A percentile compares a stretch with the other conserved stretches of the same genome.
Conservation (phyloP, 2,113 vertebrate species). For the Onychostoma macrolepis region DNA sequence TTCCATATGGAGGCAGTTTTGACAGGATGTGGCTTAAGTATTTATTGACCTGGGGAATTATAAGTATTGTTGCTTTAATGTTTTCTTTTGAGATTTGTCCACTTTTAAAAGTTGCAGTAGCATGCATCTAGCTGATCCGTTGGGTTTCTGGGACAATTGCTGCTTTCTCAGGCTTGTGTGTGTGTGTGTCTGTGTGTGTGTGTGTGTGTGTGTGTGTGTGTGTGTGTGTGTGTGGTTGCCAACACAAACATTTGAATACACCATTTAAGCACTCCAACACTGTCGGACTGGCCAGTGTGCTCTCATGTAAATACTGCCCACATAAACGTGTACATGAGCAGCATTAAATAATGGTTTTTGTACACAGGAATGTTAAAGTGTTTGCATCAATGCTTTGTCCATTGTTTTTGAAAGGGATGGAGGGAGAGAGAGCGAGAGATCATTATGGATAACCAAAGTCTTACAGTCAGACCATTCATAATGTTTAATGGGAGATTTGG, state of each 20-base stretch:
- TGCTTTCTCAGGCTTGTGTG: conserved; percentile 15
- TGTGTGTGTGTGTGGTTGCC: not conserved
- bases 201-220: not conserved
- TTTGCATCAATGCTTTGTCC: conserved; percentile 7
- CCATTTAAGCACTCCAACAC: not conserved
- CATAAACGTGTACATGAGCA: conserved; percentile 1
- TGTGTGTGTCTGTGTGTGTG: not conserved
- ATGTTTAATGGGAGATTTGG: conserved; percentile 42
- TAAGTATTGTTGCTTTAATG: not conserved
- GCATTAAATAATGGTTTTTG: conserved; percentile 12
- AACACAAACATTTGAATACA: not conserved
- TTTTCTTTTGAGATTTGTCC: not conserved
- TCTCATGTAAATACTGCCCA: not conserved
- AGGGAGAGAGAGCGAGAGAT: conserved; percentile 11
- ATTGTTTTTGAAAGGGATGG: not conserved
- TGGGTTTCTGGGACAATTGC: conserved; percentile 39
- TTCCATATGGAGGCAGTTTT: not conserved
- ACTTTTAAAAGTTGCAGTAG: not conserved
- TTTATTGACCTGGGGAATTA: not conserved
- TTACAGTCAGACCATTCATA: conserved; percentile 40
- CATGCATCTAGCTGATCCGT: not conserved
- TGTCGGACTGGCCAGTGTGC: not conserved
- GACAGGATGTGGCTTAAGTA: not conserved
- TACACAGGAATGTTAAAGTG: conserved; percentile 1
- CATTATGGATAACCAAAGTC: conserved; percentile 29